Evolutionary conservation across 2,797 vertebrate species (phyloP).

Genomic region (Microhierax caerulescens): DNA sequence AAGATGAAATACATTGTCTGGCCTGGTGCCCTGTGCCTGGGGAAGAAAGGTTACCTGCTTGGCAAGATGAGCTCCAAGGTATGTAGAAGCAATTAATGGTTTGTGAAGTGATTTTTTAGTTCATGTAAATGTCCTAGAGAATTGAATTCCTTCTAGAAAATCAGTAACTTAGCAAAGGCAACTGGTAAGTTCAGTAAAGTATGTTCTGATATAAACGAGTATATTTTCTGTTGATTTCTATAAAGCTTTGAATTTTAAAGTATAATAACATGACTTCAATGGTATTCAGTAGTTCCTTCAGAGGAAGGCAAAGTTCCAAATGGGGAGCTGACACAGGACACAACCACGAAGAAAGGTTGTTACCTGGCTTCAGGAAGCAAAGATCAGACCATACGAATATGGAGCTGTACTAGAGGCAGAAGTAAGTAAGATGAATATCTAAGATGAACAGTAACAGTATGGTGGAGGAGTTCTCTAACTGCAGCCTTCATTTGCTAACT

Average conservation of each 20-base stretch:
- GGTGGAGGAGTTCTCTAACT: neutral
- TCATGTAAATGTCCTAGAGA: neutral
- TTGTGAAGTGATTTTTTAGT: neutral
- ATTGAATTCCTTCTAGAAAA: neutral
- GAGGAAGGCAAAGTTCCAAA: slow-evolving; percentile 63
- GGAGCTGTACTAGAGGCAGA: slow-evolving; percentile 89
- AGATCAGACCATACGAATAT: slow-evolving; percentile 93
- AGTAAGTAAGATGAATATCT: slow-evolving; percentile 70
- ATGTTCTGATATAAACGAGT: neutral
- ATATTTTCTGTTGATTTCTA: neutral
- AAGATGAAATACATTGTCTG: slow-evolving; percentile 93
- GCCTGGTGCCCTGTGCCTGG: slow-evolving; percentile 87
- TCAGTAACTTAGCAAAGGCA: neutral
- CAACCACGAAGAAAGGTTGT: slow-evolving; percentile 72
- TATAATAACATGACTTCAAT: neutral
- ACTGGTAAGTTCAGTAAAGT: neutral
- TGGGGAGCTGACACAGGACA: slow-evolving; percentile 61
- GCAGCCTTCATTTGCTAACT: neutral
- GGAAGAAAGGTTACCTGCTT: slow-evolving; percentile 73
- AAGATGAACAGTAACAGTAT: neutral
- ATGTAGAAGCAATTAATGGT: neutral
- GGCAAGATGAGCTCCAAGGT: slow-evolving; percentile 82
- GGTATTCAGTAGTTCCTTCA: slow-evolving; percentile 23
- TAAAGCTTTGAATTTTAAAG: neutral
- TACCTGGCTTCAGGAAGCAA: slow-evolving; percentile 93